These are phyloP conservation scores for Gymnocephalus cernua DNA, from an alignment of 2,113 vertebrate species.

Conservation along the genomic window DNA sequence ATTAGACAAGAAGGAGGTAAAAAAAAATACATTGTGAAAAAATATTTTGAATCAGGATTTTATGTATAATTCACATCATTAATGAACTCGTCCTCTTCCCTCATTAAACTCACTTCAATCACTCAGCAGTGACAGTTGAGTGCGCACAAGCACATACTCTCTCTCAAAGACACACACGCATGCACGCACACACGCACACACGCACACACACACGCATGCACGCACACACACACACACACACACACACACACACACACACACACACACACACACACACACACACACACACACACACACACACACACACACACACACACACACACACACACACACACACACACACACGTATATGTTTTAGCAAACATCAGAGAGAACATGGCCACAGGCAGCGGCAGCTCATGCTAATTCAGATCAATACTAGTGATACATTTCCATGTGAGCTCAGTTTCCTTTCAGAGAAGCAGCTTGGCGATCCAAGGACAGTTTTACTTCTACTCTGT, in stretches of 20 bases:
- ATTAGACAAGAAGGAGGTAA: neutral
- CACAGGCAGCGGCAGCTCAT: conserved; percentile 63
- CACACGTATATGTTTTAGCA: neutral
- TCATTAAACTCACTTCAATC: conserved; percentile 24
- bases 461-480: conserved; percentile 31
- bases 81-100: neutral
- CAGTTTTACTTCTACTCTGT: conserved; percentile 31
- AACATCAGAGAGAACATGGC: conserved; percentile 66
- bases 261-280: conserved; percentile 21
- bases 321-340: conserved; percentile 35
- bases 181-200: conserved; percentile 32
- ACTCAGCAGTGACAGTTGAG: conserved; percentile 11
- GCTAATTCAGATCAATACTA: conserved; percentile 73
- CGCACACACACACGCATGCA: conserved; percentile 19
- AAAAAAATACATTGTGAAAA: neutral
- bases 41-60: conserved; percentile 1
- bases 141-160: neutral
- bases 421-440: conserved; percentile 71
- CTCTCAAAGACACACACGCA: no score
- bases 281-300: conserved; percentile 27
- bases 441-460: conserved; percentile 58
- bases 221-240: conserved; percentile 23
- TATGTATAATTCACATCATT: conserved; percentile 27
- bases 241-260: conserved; percentile 29
- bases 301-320: conserved; percentile 16